Base-by-base conservation (phyloP, 2,113 vertebrate species). In the Columba janthina region DNA sequence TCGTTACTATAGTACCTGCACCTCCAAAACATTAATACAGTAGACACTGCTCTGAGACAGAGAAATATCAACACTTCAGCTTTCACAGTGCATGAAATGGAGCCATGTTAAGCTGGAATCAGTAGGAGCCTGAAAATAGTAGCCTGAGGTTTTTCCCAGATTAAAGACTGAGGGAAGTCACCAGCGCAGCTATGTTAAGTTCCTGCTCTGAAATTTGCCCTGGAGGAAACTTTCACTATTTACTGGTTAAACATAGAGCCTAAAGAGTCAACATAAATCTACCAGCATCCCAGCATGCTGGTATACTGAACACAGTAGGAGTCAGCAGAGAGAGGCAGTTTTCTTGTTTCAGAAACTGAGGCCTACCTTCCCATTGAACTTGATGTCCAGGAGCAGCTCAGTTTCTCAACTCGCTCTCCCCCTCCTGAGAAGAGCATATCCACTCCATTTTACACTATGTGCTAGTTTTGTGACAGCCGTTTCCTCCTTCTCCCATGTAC, bases 11-110 rank as follows among this genome's bases (percentile, higher is more conserved):
- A 95, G 95, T 65, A 94, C 76, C 84, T 91, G 84, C 0, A 4
- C 77, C 73, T 95, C 76, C 73, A 89, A 95, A 96, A 89, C 32
- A 72, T 91, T 94, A 82, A 88, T 93, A 91, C 91, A 75, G 40
- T 67, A 91, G 83, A 78, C 38, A 38, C 22, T 31, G 24, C 69
- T 91, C 60, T 0, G 6, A 83, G 76, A 77, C 56, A 71, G 50
- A 90, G 72, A 85, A 88, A 88, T 90, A 92, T 60, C 79, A 91
- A 24, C 14, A 4, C 69, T 86, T 85, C 67, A 80, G 42, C 29
- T 84, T 91, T 77, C 92, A 48, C 4, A 32, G 46, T 32, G 56
- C 56, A 67, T 29, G 32, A 89, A 86, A 72, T 2, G 2, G 56
- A 90, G 61, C 32, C 60, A 61, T 1, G 4, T 82, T 82, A 92